A percentile compares a stretch with the other conserved stretches of the same genome.
phyloP scores from a whole-genome alignment of 2,888 invertebrate species.

The Apodemia duryi region DNA sequence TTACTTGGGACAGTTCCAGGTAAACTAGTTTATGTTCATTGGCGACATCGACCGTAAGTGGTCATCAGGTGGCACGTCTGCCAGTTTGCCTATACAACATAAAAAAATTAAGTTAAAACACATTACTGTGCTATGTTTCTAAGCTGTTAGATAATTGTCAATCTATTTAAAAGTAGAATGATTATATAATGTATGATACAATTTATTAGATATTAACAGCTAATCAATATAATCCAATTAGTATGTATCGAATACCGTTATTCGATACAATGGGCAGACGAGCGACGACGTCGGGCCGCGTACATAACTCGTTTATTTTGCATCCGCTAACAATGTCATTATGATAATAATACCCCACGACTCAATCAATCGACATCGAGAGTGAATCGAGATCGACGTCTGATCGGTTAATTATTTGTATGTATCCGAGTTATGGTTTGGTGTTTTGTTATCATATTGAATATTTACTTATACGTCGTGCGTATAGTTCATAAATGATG shows the following conservation, averaged over 20 bases:
- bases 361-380: conserved; percentile 52
- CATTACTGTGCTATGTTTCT: not conserved
- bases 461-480: not conserved
- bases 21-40: too few species aligned
- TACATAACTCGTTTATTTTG: conserved; percentile 47
- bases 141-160: not conserved
- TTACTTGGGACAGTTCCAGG: too few species aligned
- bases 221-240: conserved; percentile 35
- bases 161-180: not conserved
- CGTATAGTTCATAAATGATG: not conserved
- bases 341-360: conserved; percentile 51
- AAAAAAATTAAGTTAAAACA: not conserved
- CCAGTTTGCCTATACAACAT: too few species aligned
- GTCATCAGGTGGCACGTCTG: too few species aligned
- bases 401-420: conserved; percentile 49
- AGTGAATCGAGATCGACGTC: conserved; percentile 54
- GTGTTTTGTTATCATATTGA: conserved; percentile 28
- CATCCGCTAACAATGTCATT: conserved; percentile 68
- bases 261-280: conserved; percentile 27
- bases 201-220: conserved; percentile 15
- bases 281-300: conserved; percentile 18
- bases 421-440: conserved; percentile 25
- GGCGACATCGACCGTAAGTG: too few species aligned
- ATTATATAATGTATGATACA: not conserved
- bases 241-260: conserved; percentile 31